Evolutionary conservation across 2,797 vertebrate genomes (phyloP).

Genomic region (Tenualosa ilisha): DNA sequence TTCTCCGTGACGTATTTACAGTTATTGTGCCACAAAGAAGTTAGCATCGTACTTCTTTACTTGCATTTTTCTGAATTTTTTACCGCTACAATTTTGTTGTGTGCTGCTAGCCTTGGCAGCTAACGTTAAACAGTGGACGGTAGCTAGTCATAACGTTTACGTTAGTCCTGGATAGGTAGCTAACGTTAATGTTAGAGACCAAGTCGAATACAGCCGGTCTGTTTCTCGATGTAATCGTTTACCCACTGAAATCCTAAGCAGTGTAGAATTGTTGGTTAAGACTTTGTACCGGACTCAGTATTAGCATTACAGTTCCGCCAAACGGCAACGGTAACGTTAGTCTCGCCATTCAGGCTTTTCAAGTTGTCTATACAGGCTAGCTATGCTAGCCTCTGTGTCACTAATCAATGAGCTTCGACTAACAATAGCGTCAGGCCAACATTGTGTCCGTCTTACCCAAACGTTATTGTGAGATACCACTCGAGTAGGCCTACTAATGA

Average conservation of each 20-base stretch:
- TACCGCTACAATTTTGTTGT: constrained; percentile 7
- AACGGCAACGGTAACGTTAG: constrained; percentile 16
- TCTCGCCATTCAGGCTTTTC: constrained; percentile 24
- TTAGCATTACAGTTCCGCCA: background rate
- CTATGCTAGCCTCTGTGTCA: constrained; percentile 6
- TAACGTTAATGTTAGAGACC: background rate
- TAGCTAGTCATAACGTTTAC: constrained; percentile 1
- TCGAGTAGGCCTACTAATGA: background rate
- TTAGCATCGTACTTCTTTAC: background rate
- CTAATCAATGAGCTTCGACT: constrained; percentile 21
- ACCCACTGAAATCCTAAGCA: background rate
- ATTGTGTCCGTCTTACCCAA: background rate
- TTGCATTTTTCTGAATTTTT: background rate
- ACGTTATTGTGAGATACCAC: background rate
- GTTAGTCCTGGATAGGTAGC: background rate
- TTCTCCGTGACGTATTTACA: background rate
- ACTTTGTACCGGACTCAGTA: background rate
- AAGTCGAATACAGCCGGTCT: background rate
- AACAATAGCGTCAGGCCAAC: constrained; percentile 23
- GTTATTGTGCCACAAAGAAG: background rate
- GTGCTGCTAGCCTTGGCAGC: background rate
- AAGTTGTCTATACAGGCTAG: constrained; percentile 11
- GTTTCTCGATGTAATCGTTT: background rate
- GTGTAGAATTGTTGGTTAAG: background rate
- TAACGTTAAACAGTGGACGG: constrained; percentile 1